phyloP scores from a whole-genome alignment of 2,888 invertebrate species.

The Agonopterix heracliana region DNA sequence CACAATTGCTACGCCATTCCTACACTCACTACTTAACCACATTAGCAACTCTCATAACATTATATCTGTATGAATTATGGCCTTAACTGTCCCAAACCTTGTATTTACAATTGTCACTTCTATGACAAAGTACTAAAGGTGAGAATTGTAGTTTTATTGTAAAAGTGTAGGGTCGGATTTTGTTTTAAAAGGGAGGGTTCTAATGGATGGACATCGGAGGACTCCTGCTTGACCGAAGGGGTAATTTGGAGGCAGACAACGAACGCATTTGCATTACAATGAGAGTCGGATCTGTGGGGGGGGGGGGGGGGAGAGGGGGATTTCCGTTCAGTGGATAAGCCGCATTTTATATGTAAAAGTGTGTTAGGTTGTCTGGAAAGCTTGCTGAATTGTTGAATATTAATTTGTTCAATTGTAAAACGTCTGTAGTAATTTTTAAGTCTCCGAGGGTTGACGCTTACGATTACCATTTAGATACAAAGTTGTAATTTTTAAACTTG shows the following conservation, averaged over 20 bases:
- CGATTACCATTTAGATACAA: no score
- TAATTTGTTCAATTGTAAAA: constrained; percentile 27
- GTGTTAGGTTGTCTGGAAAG: constrained; percentile 41
- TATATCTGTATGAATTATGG: constrained; percentile 66
- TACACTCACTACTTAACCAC: constrained; percentile 46
- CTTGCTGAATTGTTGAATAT: constrained; percentile 52
- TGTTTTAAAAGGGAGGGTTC: constrained; percentile 66
- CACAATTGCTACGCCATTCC: constrained; percentile 60
- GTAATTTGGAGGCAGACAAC: constrained; percentile 74
- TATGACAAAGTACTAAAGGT: constrained; percentile 25
- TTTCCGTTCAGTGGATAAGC: constrained; percentile 64
- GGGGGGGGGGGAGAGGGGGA: constrained; percentile 24
- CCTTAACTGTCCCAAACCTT: not conserved
- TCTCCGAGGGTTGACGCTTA: no score
- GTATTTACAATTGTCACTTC: not conserved
- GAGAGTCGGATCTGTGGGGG: constrained; percentile 51
- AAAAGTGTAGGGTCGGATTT: constrained; percentile 37
- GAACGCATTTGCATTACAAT: constrained; percentile 73
- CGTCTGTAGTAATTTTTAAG: not conserved
- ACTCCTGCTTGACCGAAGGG: constrained; percentile 69
- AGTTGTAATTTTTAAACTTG: no score
- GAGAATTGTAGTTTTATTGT: constrained; percentile 29
- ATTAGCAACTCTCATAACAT: constrained; percentile 66
- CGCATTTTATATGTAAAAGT: constrained; percentile 56
- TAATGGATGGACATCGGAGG: constrained; percentile 66